Evolutionary conservation across 2,797 vertebrate genomes (phyloP).

Genomic region (Rhabdophis nuchalis): DNA sequence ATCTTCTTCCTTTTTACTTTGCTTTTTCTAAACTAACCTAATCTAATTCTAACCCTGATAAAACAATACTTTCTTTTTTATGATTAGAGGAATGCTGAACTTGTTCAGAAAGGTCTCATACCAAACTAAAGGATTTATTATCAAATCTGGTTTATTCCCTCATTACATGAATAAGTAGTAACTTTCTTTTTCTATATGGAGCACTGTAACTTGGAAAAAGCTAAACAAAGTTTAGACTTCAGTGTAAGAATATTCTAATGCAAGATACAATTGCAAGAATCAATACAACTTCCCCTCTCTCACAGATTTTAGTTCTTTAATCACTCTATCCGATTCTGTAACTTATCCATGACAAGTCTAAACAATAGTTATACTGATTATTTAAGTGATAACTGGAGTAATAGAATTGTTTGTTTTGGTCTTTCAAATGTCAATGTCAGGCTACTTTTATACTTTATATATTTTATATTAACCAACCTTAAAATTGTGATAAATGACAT

Average conservation of each 20-base stretch:
- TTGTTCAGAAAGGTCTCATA: neutral
- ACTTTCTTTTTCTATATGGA: neutral
- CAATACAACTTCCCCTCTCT: neutral
- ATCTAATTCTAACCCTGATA: neutral
- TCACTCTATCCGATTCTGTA: neutral
- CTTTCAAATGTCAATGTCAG: neutral
- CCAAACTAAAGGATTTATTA: neutral
- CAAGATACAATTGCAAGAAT: neutral
- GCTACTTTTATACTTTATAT: neutral
- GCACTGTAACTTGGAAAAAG: neutral
- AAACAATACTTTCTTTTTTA: neutral
- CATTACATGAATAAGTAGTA: neutral
- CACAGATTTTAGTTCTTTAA: neutral
- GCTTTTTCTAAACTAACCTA: neutral
- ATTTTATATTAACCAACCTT: neutral
- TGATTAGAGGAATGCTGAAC: neutral
- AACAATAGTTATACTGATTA: conserved; percentile 10
- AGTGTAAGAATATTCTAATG: neutral
- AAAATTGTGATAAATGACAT: neutral
- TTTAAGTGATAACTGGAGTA: neutral
- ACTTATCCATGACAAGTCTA: conserved; percentile 29
- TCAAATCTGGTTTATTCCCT: neutral
- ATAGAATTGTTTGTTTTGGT: neutral
- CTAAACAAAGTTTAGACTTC: too few species aligned
- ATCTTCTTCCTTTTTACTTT: neutral